Base-by-base conservation (phyloP, 2,888 invertebrate genomes). In the Pogonocherus hispidulus region DNA sequence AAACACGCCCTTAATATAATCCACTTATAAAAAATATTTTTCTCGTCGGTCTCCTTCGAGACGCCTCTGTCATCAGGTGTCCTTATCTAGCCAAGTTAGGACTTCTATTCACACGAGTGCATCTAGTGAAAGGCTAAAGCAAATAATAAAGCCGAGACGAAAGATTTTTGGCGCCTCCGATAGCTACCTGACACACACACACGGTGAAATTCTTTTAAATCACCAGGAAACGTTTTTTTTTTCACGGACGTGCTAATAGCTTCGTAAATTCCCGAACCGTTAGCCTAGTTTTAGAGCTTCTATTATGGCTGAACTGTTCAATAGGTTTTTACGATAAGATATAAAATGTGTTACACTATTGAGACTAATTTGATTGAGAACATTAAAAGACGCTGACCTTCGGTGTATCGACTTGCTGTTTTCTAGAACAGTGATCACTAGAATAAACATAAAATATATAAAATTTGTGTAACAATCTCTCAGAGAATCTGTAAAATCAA, bases 111-210 rank as follows among this genome's bases (percentile, higher is more conserved):
- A 52, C 14, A 23, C 52, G 16, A 44, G 6, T 14, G 32, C 32
- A 32, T 32, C 3, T 11, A 65, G 70, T 72, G 71, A 67, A 69
- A 70, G 70, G 66, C 66, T 51, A 59, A 18, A 54, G 27, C 37
- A 51, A 65, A 55, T 62, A 63, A 59, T 46, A 59, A 52, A 57
- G 57, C 60, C 63, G 60, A 51, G 56, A 57, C 72, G 69, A 75
- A 66, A 60, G 70, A 69, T 68, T 67, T 67, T 66, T 72, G 77
- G 77, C 77, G 77, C 77, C 77, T 77, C 74, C 73, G 73, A 74
- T 71, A 65, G 70, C 66, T 73, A 70, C 67, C 69, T 70, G 66
- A 56, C 66, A 62, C 44, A 65, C 27, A 27, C 27, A n/a, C n/a
- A n/a, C 11, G 8, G 66, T 70, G 63, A 64, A 60, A 55, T 52